These are phyloP conservation scores for Harmothoe impar DNA, from an alignment of 2,888 invertebrate genomes.

Conservation along the genomic window DNA sequence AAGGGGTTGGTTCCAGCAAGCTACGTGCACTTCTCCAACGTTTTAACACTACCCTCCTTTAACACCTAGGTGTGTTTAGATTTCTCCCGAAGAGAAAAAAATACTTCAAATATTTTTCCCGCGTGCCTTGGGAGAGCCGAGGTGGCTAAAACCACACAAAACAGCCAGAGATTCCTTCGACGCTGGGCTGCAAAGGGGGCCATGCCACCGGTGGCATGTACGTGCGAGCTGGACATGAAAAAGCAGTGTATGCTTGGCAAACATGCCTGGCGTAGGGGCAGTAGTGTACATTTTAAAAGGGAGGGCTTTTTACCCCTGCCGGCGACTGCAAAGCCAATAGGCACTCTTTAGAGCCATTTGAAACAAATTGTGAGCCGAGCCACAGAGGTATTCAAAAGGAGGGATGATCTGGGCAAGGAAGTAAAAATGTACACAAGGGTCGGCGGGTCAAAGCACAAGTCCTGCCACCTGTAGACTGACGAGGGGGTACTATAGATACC, in stretches of 20 bases:
- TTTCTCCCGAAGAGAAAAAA: not conserved
- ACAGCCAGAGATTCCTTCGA: not conserved
- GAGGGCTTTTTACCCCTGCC: slow-evolving; percentile 12
- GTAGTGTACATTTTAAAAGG: not conserved
- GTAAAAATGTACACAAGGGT: slow-evolving; percentile 50
- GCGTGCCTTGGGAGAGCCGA: not conserved
- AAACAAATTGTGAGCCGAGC: slow-evolving; percentile 51
- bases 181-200: not conserved
- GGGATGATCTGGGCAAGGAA: not conserved
- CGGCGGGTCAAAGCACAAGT: slow-evolving; percentile 24
- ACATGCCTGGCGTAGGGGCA: not conserved
- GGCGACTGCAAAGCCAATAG: slow-evolving; percentile 52
- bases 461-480: slow-evolving; percentile 29
- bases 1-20: too few species aligned
- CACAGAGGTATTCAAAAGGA: not conserved
- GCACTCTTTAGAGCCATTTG: slow-evolving; percentile 61
- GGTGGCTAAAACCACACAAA: slow-evolving; percentile 56
- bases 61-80: too few species aligned
- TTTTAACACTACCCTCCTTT: too few species aligned
- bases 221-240: slow-evolving; percentile 21
- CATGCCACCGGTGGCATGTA: not conserved
- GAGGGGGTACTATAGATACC: not conserved
- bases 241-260: slow-evolving; percentile 32
- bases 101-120: slow-evolving; percentile 56
- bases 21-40: too few species aligned